phyloP scores from a whole-genome alignment of 2,888 invertebrate species.

The Epinotia brunnichana region DNA sequence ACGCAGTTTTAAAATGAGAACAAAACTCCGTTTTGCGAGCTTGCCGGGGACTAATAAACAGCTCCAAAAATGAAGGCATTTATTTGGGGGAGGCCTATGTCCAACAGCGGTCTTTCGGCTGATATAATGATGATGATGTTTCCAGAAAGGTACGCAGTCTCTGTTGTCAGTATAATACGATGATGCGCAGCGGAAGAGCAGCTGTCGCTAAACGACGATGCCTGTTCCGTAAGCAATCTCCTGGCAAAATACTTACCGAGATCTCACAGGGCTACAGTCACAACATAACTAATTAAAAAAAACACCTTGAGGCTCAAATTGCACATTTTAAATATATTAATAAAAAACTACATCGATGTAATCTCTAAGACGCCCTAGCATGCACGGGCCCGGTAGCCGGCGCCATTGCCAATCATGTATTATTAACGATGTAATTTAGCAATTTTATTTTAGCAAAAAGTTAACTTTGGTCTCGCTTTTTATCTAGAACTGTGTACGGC shows the following conservation, averaged over 20 bases:
- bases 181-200: too few relatives aligned
- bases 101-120: too few relatives aligned
- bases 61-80: too few relatives aligned
- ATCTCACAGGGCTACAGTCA: background rate
- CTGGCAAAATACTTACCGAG: background rate
- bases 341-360: background rate
- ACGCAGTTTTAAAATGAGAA: too few relatives aligned
- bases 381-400: constrained; percentile 27
- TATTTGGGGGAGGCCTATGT: too few relatives aligned
- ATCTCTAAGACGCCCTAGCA: constrained; percentile 19
- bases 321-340: background rate
- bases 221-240: too few relatives aligned
- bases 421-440: constrained; percentile 30
- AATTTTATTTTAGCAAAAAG: constrained; percentile 22
- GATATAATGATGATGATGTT: too few relatives aligned
- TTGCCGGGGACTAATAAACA: too few relatives aligned
- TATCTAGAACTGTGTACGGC: constrained; percentile 4
- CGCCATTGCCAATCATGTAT: constrained; percentile 30
- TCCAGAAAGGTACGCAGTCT: too few relatives aligned
- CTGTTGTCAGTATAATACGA: too few relatives aligned
- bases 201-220: too few relatives aligned
- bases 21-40: too few relatives aligned
- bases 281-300: background rate
- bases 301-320: background rate
- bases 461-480: constrained; percentile 9